Base-by-base conservation (phyloP, 2,888 invertebrate species). In the Mycogona germanica region DNA sequence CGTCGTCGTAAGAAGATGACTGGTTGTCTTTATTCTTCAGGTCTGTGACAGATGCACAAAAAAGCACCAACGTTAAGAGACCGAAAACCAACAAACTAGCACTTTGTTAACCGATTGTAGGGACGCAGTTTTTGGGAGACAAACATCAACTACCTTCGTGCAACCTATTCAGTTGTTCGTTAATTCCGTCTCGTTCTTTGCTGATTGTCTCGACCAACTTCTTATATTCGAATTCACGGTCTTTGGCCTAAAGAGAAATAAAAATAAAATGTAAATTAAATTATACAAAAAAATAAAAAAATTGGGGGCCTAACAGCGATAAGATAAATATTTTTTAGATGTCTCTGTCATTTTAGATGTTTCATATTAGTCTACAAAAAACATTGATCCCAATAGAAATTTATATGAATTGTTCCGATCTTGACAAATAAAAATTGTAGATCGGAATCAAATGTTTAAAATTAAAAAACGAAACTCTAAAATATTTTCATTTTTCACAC, bases 161-260 rank as follows among this genome's bases (percentile, higher is more conserved):
- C 60, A 86, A 70, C 56, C 81, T 80, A 60, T 84, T 83, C 59
- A 85, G 75, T 66, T 84, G 82, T 63, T 82, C 81, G 29, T 78
- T 76, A 7, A 86, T 67, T 60, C 93, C 91, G 58, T 93, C 92
- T 60, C 83, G 85, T 63, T 95, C 93, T 71, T 81, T 72, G 35
- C 72, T 68, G 50, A 75, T 64, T 41, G 79, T 78, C 52, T 82
- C 83, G 46, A 80, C 74, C 3, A 75, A 71, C 65, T 80, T 82
- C 64, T 80, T 80, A 57, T 77, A 72, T 58, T 86, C 85, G 47
- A 72, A 66, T 72, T 92, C 91, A 58, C 82, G 78, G 63, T 91
- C 88, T 62, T 85, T 81, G 60, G 84, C 61, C 72, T 72, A 35
- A 21, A 47, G 21, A 23, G 29, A 17, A 51, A 49, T 47, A 14